A percentile compares a stretch with the other conserved stretches of the same genome.
Evolutionary conservation across 2,888 invertebrate species (phyloP).

Genomic region (Monochamus alternatus): DNA sequence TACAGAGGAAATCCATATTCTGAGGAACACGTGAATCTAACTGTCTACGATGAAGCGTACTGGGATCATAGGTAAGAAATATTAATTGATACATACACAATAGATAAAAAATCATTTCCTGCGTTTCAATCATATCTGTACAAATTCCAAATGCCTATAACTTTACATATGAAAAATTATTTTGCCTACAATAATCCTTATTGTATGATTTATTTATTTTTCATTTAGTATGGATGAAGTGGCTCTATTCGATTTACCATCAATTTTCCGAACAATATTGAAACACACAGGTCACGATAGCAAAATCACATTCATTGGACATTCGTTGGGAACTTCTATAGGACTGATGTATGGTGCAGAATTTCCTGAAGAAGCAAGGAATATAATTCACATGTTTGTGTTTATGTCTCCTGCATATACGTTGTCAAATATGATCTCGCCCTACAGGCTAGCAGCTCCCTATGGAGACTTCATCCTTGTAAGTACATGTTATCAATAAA

Average conservation of each 20-base stretch:
- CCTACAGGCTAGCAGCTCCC: conserved; percentile 78
- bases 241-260: conserved; percentile 63
- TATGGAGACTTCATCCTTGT: conserved; percentile 68
- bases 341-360: conserved; percentile 81
- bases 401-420: conserved; percentile 81
- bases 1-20: conserved; percentile 66
- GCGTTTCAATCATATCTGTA: too few species aligned
- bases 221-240: conserved; percentile 65
- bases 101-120: not conserved
- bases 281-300: conserved; percentile 58
- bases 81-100: not conserved
- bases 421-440: conserved; percentile 75
- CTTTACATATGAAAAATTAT: not conserved
- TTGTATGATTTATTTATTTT: not conserved
- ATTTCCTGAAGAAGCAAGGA: conserved; percentile 79
- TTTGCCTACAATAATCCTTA: not conserved
- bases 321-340: conserved; percentile 89
- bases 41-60: conserved; percentile 62
- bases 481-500: conserved; percentile 42
- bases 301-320: conserved; percentile 84
- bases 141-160: too few species aligned
- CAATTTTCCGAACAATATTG: conserved; percentile 62
- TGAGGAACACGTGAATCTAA: conserved; percentile 63
- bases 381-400: conserved; percentile 76
- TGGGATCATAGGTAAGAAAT: conserved; percentile 66